Evolutionary conservation across 2,797 vertebrate species (phyloP).

Genomic region (Synaphobranchus kaupii): DNA sequence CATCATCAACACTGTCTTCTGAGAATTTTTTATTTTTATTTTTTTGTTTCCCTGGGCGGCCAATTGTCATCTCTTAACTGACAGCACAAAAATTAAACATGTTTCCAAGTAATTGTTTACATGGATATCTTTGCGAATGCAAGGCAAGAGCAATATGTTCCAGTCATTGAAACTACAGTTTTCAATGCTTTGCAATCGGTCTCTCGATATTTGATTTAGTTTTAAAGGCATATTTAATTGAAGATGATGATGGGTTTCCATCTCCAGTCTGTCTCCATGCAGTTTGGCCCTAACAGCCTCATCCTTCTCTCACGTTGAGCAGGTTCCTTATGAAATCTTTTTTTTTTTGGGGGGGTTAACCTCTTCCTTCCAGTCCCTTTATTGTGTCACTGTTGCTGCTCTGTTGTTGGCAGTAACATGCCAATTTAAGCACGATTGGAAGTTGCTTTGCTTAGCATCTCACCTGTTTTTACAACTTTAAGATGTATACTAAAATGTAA

Average conservation of each 20-base stretch:
- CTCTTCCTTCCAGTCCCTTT: not conserved
- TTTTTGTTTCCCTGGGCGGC: not conserved
- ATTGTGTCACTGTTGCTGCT: not conserved
- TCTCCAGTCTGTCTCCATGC: not conserved
- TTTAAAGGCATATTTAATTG: constrained; percentile 7
- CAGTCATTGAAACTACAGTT: not conserved
- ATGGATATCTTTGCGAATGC: not conserved
- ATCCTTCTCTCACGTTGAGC: not conserved
- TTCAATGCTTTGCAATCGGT: not conserved
- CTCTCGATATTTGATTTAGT: not conserved
- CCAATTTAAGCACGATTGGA: not conserved
- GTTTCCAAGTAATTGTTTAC: not conserved
- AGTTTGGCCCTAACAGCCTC: not conserved
- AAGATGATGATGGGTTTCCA: not conserved
- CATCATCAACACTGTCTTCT: constrained; percentile 14
- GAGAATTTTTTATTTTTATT: not conserved
- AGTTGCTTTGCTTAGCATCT: not conserved
- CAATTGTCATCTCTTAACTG: not conserved
- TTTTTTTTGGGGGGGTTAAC: not conserved
- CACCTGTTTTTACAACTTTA: not conserved
- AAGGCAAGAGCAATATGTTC: not conserved
- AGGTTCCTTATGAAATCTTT: not conserved
- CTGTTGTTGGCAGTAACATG: not conserved
- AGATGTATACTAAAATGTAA: not conserved
- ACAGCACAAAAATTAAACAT: not conserved